Evolutionary conservation across 2,888 invertebrate species (phyloP), one percentile per base, ranked within the genome.

Genomic region (Thereva nobilitata): DNA sequence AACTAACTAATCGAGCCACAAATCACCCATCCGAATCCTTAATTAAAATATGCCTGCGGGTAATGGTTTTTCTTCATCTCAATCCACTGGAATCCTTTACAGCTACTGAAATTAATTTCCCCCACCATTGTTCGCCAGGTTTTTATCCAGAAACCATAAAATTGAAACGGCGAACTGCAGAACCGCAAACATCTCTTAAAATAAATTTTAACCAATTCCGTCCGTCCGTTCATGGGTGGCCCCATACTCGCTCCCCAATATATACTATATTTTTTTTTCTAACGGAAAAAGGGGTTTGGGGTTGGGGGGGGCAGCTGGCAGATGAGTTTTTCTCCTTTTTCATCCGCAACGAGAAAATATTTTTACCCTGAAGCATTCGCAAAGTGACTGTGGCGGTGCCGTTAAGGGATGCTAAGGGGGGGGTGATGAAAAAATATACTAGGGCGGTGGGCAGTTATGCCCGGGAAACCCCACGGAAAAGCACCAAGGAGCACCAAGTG

Each of bases 11-110:
- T 66, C 66, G 66, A 49, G 54, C 57, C 56, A 66, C 56, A 66
- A 66, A 66, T 66, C 57, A 66, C 57, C 57, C 66, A 57, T 64
- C 53, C 56, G 50, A 59, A 57, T 53, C 57, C 59, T 59, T 66
- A 66, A 66, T 66, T 66, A 66, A 66, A 66, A 66, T 66, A 66
- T 44, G 57, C 50, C 65, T 65, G 65, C 47, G 65, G 65, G 47
- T 56, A 65, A 65, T 65, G 65, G 65, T 53, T 53, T 64, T 64
- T 53, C 54, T 53, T 45, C 64, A 23, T 53, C 64, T 54, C 64
- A 53, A 53, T 54, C 44, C 44, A 9, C 52, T 23, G 35, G 41
- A 45, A 63, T 63, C 52, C 63, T 63, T 50, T 63, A 50, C 52
- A 41, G 63, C 52, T 50, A 50, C 63, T 59, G 49, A 63, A 63